A percentile compares a stretch with the other conserved stretches of the same genome.
Conservation (phyloP, 64 coral and sea anemone species). For the Acropora tenuis region DNA sequence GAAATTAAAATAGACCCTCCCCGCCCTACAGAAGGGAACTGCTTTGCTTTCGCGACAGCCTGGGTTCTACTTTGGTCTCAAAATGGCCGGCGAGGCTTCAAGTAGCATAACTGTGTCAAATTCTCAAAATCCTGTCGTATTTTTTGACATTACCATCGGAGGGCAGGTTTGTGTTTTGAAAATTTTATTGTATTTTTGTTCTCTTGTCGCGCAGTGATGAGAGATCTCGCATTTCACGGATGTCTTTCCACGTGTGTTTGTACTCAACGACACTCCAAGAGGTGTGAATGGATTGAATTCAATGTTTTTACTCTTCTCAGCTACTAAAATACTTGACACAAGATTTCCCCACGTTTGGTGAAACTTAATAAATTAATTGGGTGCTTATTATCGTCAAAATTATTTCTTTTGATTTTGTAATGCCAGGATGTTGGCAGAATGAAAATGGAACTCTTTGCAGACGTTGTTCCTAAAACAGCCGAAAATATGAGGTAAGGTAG, state of each 20-base stretch:
- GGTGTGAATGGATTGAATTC: background rate
- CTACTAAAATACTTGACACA: too few relatives aligned
- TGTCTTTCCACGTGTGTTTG: too few relatives aligned
- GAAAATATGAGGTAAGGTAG: constrained; percentile 85
- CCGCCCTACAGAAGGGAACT: background rate
- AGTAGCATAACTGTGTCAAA: constrained; percentile 1
- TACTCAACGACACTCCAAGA: too few relatives aligned
- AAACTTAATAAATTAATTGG: too few relatives aligned
- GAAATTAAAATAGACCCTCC: background rate
- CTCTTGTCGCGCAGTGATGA: background rate
- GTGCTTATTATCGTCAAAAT: too few relatives aligned
- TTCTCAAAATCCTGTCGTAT: constrained; percentile 85
- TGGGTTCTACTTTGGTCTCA: background rate
- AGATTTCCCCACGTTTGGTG: too few relatives aligned
- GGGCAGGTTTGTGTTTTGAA: constrained; percentile 63
- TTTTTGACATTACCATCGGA: constrained; percentile 90
- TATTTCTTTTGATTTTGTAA: background rate
- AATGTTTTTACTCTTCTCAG: background rate
- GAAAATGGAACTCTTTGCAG: constrained; percentile 96
- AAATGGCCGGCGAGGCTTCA: constrained; percentile 68
- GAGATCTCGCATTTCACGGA: too few relatives aligned
- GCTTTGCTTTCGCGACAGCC: background rate
- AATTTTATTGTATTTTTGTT: background rate
- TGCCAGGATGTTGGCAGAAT: constrained; percentile 91
- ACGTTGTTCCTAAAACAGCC: constrained; percentile 94